Evolutionary conservation across 2,113 vertebrate species (phyloP).

Genomic region (Lucifuga dentata): DNA sequence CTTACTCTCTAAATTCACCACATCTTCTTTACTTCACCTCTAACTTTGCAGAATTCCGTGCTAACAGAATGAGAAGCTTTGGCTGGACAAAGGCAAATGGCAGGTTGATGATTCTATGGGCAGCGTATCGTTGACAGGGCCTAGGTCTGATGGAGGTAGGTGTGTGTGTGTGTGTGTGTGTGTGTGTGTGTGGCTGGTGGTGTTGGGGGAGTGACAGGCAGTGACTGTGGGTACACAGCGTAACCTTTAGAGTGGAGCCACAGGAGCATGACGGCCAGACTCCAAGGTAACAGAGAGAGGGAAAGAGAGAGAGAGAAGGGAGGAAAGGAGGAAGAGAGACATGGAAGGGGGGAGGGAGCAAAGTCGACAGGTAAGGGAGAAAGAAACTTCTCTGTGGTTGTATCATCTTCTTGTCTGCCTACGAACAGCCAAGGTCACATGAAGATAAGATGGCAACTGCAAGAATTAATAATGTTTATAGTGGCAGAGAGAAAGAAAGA

Average conservation of each 20-base stretch:
- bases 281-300: conserved; percentile 75
- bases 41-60: too few species aligned
- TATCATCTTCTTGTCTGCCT: conserved; percentile 65
- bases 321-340: conserved; percentile 46
- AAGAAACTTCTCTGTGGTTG: conserved; percentile 64
- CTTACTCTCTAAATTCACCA: conserved; percentile 31
- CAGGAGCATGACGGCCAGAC: conserved; percentile 81
- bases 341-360: conserved; percentile 57
- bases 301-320: neutral
- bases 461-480: neutral
- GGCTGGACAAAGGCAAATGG: conserved; percentile 26
- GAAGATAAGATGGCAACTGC: conserved; percentile 13
- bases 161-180: conserved; percentile 1
- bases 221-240: conserved; percentile 80
- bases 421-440: conserved; percentile 1
- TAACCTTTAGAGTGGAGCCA: conserved; percentile 81
- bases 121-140: conserved; percentile 63
- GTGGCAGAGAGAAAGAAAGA: neutral
- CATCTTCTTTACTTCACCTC: conserved; percentile 14
- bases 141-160: conserved; percentile 48
- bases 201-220: conserved; percentile 73
- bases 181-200: neutral
- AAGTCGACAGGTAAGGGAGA: conserved; percentile 70
- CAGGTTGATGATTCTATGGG: conserved; percentile 33
- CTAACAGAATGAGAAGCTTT: neutral